A percentile compares a stretch with the other conserved stretches of the same genome.
Evolutionary conservation across 2,113 vertebrate genomes (phyloP).

Genomic region (Stercorarius parasiticus): DNA sequence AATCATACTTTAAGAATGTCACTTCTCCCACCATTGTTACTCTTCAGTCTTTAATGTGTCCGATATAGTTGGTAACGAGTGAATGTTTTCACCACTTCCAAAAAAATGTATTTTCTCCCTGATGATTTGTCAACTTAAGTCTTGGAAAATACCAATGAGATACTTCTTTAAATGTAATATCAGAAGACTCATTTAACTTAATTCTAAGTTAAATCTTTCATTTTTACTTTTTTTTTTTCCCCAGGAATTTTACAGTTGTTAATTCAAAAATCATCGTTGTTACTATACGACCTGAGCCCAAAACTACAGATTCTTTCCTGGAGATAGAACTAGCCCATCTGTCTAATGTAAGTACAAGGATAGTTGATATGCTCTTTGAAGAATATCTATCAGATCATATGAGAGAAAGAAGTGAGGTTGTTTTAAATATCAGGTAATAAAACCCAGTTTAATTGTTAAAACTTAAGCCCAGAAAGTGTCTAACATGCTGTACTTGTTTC

Average conservation of each 20-base stretch:
- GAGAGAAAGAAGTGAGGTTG: neutral
- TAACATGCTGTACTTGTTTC: neutral
- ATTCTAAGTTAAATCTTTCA: neutral
- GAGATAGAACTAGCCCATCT: conserved; percentile 97
- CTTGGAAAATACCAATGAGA: neutral
- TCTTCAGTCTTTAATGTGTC: neutral
- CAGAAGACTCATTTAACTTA: neutral
- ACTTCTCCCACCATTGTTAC: neutral
- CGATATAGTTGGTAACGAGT: neutral
- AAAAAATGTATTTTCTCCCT: neutral
- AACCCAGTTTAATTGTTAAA: neutral
- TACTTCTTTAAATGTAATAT: neutral
- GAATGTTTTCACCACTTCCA: neutral
- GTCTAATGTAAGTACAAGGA: conserved; percentile 88
- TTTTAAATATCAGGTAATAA: neutral
- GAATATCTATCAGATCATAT: neutral
- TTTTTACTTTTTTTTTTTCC: neutral
- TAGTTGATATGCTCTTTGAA: neutral
- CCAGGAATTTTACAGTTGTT: conserved; percentile 94
- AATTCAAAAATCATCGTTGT: conserved; percentile 99
- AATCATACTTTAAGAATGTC: neutral
- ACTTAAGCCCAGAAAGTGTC: neutral
- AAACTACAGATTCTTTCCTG: conserved; percentile 86
- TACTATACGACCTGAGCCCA: conserved; percentile 93
- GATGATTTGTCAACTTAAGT: neutral